Conservation (phyloP, 2,113 vertebrate species). For the Arothron firmamentum region DNA sequence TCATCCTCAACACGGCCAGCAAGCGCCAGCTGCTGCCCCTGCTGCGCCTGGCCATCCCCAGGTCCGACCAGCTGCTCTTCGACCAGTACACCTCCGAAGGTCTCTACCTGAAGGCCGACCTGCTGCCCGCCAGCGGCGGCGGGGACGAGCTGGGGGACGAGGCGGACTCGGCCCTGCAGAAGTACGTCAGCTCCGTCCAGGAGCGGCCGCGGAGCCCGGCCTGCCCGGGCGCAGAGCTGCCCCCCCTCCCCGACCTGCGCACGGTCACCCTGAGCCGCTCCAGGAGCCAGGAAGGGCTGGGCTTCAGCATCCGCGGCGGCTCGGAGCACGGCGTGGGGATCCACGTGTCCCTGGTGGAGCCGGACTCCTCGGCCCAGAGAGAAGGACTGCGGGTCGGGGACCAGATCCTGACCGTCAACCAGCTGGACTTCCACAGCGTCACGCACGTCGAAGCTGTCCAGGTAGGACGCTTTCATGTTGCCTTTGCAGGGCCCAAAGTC, state of each 20-base stretch:
- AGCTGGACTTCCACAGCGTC: constrained; percentile 80
- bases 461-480: constrained; percentile 71
- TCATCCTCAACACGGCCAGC: constrained; percentile 80
- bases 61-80: constrained; percentile 92
- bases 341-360: constrained; percentile 91
- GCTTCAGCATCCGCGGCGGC: constrained; percentile 93
- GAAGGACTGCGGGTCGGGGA: constrained; percentile 89
- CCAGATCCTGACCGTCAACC: constrained; percentile 89
- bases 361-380: constrained; percentile 85
- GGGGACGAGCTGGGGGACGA: constrained; percentile 26
- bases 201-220: constrained; percentile 51
- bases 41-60: constrained; percentile 89
- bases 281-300: constrained; percentile 87
- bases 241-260: no score
- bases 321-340: constrained; percentile 92
- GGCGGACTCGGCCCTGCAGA: constrained; percentile 30
- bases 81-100: constrained; percentile 94
- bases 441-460: constrained; percentile 90
- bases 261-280: constrained; percentile 82
- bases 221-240: constrained; percentile 50
- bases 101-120: constrained; percentile 78
- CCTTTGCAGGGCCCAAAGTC: no score
- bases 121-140: constrained; percentile 44
- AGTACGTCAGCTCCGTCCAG: constrained; percentile 32
- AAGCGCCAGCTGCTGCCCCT: constrained; percentile 89